These are phyloP conservation scores for Siphlonurus alternatus DNA, from an alignment of 2,888 invertebrate genomes.

Conservation along the genomic window DNA sequence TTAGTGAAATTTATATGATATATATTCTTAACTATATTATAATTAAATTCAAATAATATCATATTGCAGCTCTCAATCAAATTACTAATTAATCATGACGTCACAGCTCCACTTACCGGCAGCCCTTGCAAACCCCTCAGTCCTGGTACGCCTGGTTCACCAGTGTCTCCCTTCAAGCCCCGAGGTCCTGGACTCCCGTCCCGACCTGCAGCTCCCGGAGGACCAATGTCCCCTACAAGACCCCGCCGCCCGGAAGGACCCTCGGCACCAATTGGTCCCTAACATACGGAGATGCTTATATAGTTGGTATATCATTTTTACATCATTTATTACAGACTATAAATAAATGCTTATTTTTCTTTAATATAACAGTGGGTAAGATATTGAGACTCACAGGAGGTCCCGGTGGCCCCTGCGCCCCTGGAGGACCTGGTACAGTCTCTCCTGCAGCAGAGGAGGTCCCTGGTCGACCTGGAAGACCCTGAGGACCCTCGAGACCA, in stretches of 20 bases:
- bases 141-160: conserved; percentile 20
- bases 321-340: not conserved
- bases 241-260: conserved; percentile 26
- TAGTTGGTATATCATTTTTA: not conserved
- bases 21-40: too few relatives aligned
- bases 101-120: conserved; percentile 16
- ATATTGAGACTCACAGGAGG: not conserved
- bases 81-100: too few relatives aligned
- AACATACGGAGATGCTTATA: not conserved
- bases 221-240: conserved; percentile 16
- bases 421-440: not conserved
- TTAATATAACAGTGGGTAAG: too few relatives aligned
- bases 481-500: conserved; percentile 25
- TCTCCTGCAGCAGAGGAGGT: not conserved
- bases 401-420: not conserved
- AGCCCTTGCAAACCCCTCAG: conserved; percentile 18
- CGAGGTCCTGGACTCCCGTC: conserved; percentile 25
- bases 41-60: too few relatives aligned
- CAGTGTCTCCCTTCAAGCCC: conserved; percentile 20
- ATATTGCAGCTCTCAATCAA: too few relatives aligned
- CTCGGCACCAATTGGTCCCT: conserved; percentile 32
- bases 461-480: not conserved
- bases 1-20: too few relatives aligned
- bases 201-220: conserved; percentile 20
- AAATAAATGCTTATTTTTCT: not conserved